Base-by-base conservation (phyloP, 2,113 vertebrate species). In the Thomomys bottae region DNA sequence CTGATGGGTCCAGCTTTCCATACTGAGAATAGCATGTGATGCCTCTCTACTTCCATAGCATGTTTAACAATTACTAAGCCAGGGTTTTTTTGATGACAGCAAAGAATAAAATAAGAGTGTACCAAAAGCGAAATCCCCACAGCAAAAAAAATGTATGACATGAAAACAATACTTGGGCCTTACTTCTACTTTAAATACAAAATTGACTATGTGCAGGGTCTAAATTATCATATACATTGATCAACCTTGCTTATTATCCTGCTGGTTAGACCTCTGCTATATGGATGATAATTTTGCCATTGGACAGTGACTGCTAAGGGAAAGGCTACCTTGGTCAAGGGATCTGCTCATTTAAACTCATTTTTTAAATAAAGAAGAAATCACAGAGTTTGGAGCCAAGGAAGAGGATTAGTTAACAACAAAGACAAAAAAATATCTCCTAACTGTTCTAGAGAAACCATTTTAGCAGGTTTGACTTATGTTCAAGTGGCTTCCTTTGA, bases 61-160 rank as follows among this genome's bases (percentile, higher is more conserved):
- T 90, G 71, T 88, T 94, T 90, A 90, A 93, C 93, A 95, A 95
- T 95, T 82, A 94, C 94, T 92, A 94, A 93, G 88, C 71, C 38
- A 82, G 84, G 82, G 63, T 80, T 93, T 96, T 83, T 85, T 95
- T 81, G 67, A 96, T 70, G 90, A 95, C 38, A 84, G 79, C 72
- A 73, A 90, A 91, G 90, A 91, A 91, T 89, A 90, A 97, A 95
- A 90, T 70, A 83, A 32, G 90, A 92, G 79, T 24, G 30, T 77
- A 42, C 28, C n/a, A 72, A 86, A 36, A 70, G 76, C 57, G 34
- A 90, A 71, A 68, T 93, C 84, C 84, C 77, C 80, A 71, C 0
- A 66, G 63, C 54, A 83, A 73, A 68, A 83, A 73, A 68, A 90
- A 90, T 18, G 24, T 42, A 40, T 40, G 49, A 66, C 64, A 73